Evolutionary conservation across 1,140 invertebrate species (phyloP), one percentile per base, ranked within the genome.

Genomic region (Drosophila lacertosa): DNA sequence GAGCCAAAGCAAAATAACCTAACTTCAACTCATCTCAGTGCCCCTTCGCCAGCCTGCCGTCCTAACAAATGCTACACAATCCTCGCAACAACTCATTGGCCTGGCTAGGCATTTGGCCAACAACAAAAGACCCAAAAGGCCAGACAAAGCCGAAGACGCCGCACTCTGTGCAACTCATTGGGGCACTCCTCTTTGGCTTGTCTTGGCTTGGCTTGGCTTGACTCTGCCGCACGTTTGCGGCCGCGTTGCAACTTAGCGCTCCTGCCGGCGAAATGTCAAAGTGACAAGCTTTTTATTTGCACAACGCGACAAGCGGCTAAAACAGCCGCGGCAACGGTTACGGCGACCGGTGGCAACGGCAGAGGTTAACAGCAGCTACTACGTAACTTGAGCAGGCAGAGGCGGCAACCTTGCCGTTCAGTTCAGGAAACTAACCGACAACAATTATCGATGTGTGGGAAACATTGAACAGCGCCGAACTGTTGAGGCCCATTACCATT

Each of bases 201-300:
- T 2, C 24, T 48, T 13, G 13, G 24, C 7, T 29, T 9, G 4
- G 6, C 24, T 48, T 13, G 13, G 24, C 11, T 37, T 39, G 44
- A 26, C 51, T 57, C 37, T 51, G 65, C 57, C 33, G 55, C 55
- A 60, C 65, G 55, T 53, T 68, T 60, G 37, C 11, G 57, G 29
- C 51, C 62, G 44, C 58, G 39, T 63, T 68, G 39, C 58, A 68
- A 63, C 6, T 68, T 68, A 68, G 47, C 58, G 66, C 66, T 69
- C 66, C 66, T 69, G 66, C 66, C 66, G 63, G 68, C 63, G 37
- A 71, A 71, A 71, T 71, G 68, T 71, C 68, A 71, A 66, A 71
- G 68, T 71, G 68, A 71, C 68, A 71, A 71, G 68, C 68, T 65
- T 59, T 70, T 70, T 70, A 65, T 70, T 70, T 70, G 62, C 67